Evolutionary conservation across 2,113 vertebrate genomes (phyloP).

Genomic region (Motacilla alba): DNA sequence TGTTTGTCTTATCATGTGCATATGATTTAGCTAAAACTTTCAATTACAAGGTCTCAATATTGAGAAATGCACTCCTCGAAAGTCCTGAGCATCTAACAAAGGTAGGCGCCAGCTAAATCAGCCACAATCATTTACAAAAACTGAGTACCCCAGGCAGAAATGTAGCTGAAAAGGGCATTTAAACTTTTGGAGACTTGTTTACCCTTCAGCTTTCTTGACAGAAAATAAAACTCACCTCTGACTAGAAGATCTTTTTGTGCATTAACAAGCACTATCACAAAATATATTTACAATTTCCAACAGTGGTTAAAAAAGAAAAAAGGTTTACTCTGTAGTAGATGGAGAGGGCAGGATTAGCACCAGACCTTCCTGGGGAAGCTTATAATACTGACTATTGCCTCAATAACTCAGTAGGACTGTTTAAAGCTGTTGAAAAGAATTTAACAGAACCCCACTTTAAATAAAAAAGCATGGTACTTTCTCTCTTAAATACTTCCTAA

Average conservation of each 20-base stretch:
- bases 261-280: background rate
- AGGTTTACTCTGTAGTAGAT: background rate
- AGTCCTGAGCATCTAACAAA: background rate
- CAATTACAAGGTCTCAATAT: background rate
- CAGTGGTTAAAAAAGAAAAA: background rate
- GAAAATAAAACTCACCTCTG: background rate
- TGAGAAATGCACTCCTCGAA: background rate
- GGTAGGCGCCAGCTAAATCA: accelerated
- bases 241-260: background rate
- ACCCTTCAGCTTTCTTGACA: background rate
- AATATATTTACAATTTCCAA: background rate
- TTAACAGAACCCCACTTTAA: background rate
- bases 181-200: background rate
- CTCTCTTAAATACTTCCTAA: background rate
- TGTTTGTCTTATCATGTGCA: background rate
- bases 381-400: background rate
- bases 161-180: background rate
- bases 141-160: background rate
- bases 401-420: background rate
- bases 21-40: background rate
- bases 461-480: background rate
- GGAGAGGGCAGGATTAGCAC: background rate
- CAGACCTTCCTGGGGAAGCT: background rate
- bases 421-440: background rate
- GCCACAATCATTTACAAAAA: background rate